Base-by-base conservation (phyloP, 2,888 invertebrate species). In the Hirtodrosophila duncani region DNA sequence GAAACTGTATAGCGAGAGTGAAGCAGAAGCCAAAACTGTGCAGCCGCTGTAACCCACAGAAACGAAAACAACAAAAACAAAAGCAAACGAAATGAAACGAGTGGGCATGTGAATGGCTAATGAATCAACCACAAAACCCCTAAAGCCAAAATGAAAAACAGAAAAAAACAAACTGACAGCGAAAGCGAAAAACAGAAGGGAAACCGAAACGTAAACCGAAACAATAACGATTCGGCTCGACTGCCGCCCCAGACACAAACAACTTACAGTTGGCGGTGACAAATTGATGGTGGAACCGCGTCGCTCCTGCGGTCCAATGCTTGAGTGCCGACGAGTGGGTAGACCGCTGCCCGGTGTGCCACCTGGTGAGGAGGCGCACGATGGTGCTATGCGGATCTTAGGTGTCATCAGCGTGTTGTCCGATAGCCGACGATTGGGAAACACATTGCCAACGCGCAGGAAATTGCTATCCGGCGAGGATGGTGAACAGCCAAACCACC, bases 381-480 rank as follows among this genome's bases (percentile, higher is more conserved):
- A 96, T 6, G 95, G 95, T 0, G 95, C 95, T 55, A 96, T 92
- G 41, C 94, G 91, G 66, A 95, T 95, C 88, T 95, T 95, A 23
- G 96, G 95, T 60, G 94, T 94, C 93, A 95, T 94, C 82, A 96
- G 88, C 34, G 96, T 95, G 85, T 97, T 97, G 88, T 97, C 97
- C 14, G 96, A 96, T 44, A 96, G 90, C 39, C 97, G 92, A 42
- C 96, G 92, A 84, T 92, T 95, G 39, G 95, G 94, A 85, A 95
- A 93, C 61, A 93, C 92, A 83, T 89, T 92, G 55, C 92, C 91
- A 20, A 97, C 96, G 48, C 94, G 91, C 83, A 97, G 88, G 88
- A 95, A 95, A 88, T 96, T 95, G 85, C 91, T 92, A 84, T 93
- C 94, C 63, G 92, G 94, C n/a, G 93, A 92, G 8, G 94, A 93